Conservation (phyloP, 2,113 vertebrate genomes). For the Oryzias javanicus region DNA sequence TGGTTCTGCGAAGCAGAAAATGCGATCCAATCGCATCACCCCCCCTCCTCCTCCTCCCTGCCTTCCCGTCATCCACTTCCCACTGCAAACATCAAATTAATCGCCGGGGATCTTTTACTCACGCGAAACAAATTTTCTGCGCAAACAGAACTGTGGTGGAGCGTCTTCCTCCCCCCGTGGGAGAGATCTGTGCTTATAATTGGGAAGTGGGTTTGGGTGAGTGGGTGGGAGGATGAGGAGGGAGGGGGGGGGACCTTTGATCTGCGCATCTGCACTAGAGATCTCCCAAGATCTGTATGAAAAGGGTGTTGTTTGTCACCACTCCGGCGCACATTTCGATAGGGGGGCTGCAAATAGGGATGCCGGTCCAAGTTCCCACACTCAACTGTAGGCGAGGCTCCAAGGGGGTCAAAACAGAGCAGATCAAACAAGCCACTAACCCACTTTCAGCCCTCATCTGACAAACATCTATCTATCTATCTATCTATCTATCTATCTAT, state of each 20-base stretch:
- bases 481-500: slow-evolving; percentile 20
- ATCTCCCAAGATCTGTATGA: slow-evolving; percentile 29
- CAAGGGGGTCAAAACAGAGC: slow-evolving; percentile 33
- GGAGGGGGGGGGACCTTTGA: slow-evolving; percentile 27
- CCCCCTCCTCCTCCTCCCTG: background rate
- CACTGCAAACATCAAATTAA: slow-evolving; percentile 36
- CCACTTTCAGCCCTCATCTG: slow-evolving; percentile 16
- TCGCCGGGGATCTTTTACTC: slow-evolving; percentile 47
- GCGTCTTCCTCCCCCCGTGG: too few relatives aligned
- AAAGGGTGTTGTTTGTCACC: slow-evolving; percentile 64
- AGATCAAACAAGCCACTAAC: slow-evolving; percentile 40
- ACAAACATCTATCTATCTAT: slow-evolving; percentile 20
- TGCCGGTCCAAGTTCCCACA: slow-evolving; percentile 53
- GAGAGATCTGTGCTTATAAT: slow-evolving; percentile 31
- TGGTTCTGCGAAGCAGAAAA: slow-evolving; percentile 49
- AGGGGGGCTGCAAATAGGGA: slow-evolving; percentile 52
- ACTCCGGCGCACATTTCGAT: slow-evolving; percentile 64
- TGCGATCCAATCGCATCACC: slow-evolving; percentile 40
- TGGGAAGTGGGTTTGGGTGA: background rate
- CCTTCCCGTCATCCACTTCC: slow-evolving; percentile 17
- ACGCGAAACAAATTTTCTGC: slow-evolving; percentile 14
- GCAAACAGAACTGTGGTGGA: slow-evolving; percentile 2
- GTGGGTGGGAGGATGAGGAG: background rate
- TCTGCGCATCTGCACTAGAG: slow-evolving; percentile 48
- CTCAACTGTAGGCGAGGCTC: slow-evolving; percentile 22